phyloP scores from a whole-genome alignment of 2,797 vertebrate species.

The Myotis myotis region DNA sequence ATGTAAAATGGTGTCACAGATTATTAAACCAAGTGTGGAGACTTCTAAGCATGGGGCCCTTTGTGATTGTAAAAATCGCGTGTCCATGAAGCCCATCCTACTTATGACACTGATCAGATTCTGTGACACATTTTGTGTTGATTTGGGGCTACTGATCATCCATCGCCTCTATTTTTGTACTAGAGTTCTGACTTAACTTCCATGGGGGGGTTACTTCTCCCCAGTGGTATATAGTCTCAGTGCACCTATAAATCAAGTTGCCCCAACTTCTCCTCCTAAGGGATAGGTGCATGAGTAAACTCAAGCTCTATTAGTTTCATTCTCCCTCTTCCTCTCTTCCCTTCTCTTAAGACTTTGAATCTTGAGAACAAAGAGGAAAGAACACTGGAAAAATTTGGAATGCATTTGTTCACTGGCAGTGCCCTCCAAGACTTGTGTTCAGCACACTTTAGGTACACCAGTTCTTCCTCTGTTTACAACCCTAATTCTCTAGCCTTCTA shows the following conservation, averaged over 20 bases:
- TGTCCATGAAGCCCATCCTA: not conserved
- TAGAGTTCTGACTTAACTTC: not conserved
- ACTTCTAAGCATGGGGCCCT: not conserved
- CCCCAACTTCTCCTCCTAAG: not conserved
- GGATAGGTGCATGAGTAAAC: not conserved
- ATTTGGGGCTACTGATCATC: not conserved
- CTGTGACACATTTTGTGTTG: not conserved
- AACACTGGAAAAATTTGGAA: not conserved
- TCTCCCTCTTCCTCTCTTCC: not conserved
- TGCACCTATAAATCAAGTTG: not conserved
- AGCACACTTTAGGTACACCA: not conserved
- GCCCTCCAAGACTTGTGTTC: not conserved
- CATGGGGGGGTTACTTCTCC: not conserved
- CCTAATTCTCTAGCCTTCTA: not conserved
- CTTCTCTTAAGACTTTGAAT: not conserved
- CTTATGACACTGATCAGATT: not conserved
- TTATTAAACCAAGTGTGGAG: not conserved
- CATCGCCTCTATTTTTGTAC: not conserved
- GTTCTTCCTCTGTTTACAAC: not conserved
- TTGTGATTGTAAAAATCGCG: not conserved
- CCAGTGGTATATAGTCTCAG: not conserved
- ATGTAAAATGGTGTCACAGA: not conserved
- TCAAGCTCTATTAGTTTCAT: not conserved
- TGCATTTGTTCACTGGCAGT: not conserved
- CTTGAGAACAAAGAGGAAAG: not conserved